phyloP scores from a whole-genome alignment of 30 jellyfish, hydroid and myxozoan species.

The Chrysaora quinquecirrha region DNA sequence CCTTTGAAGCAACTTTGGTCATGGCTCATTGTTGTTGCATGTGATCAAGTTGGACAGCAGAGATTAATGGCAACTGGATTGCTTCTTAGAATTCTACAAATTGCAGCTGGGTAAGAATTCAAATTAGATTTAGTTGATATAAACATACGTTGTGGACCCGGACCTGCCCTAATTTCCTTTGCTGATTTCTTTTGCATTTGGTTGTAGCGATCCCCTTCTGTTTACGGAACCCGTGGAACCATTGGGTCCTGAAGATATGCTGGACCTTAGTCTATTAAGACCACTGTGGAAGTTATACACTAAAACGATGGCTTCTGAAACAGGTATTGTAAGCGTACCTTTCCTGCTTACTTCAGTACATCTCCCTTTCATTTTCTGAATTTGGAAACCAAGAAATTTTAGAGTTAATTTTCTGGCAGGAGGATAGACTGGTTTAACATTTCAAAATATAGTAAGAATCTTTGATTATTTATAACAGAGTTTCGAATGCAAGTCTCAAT shows the following conservation, averaged over 20 bases:
- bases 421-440: no score
- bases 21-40: conserved; percentile 95
- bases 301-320: conserved; percentile 79
- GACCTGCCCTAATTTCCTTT: not conserved
- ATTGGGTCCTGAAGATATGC: conserved; percentile 60
- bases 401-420: no score
- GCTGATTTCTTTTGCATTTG: not conserved
- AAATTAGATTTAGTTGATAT: not conserved
- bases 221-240: conserved; percentile 82
- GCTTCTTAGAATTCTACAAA: conserved; percentile 86
- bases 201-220: conserved; percentile 73
- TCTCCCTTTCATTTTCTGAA: no score
- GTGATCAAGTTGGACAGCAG: conserved; percentile 97
- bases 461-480: no score
- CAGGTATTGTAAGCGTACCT: conserved; percentile 62
- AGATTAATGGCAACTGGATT: conserved; percentile 97
- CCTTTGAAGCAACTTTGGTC: conserved; percentile 97
- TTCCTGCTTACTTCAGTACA: not conserved
- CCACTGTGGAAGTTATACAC: conserved; percentile 95
- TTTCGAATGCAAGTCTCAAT: no score
- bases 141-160: no score
- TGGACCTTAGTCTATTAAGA: conserved; percentile 73
- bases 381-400: no score
- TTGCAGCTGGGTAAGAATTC: conserved; percentile 87
- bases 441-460: no score